Percentiles rank a stretch among this genome's conserved stretches.
Conservation (phyloP, 2,113 vertebrate genomes). For the Falco punctatus region DNA sequence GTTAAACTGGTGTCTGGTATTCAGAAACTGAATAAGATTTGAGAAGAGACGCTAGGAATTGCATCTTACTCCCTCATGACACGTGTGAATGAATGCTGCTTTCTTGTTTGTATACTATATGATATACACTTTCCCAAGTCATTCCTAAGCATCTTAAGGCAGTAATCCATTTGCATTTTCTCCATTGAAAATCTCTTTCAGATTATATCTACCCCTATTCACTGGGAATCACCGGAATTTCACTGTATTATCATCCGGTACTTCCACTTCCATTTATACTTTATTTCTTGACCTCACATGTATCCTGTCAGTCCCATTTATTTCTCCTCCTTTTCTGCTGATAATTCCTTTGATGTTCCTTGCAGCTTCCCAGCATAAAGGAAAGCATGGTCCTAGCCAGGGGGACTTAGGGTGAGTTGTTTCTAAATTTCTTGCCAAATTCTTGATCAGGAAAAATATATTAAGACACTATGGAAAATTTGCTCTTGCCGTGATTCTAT, state of each 20-base stretch:
- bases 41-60: not conserved
- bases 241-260: not conserved
- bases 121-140: not conserved
- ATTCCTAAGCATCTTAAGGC: not conserved
- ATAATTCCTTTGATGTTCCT: not conserved
- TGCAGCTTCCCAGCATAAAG: not conserved
- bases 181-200: not conserved
- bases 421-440: not conserved
- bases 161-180: not conserved
- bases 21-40: not conserved
- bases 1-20: not conserved
- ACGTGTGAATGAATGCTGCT: accelerated
- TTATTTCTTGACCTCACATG: not conserved
- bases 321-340: not conserved
- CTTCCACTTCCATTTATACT: not conserved
- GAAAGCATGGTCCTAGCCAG: not conserved
- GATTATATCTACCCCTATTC: not conserved
- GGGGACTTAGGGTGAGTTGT: not conserved
- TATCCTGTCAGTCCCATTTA: not conserved
- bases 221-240: not conserved
- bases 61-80: not conserved
- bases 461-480: not conserved
- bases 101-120: accelerated
- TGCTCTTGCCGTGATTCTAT: not conserved
- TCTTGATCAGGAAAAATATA: not conserved